A percentile compares a stretch with the other conserved stretches of the same genome.
Evolutionary conservation across 2,888 invertebrate genomes (phyloP).

Genomic region (Zeuzera pyrina): DNA sequence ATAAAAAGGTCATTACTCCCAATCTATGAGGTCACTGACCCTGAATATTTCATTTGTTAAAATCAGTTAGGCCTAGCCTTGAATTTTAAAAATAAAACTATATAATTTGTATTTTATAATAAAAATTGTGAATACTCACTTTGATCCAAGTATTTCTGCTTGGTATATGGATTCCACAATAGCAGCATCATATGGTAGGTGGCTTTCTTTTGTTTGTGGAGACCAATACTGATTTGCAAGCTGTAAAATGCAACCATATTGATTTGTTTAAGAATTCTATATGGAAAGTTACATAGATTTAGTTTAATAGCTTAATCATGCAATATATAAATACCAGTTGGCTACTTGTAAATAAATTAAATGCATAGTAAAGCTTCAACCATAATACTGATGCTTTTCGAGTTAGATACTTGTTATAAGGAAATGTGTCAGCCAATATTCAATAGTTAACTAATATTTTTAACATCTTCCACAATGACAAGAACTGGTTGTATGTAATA

Average conservation of each 20-base stretch:
- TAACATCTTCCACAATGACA: too few relatives aligned
- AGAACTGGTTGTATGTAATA: too few relatives aligned
- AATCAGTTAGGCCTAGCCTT: slow-evolving; percentile 47
- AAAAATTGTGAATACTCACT: slow-evolving; percentile 66
- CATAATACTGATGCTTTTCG: too few relatives aligned
- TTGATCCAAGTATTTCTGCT: slow-evolving; percentile 88
- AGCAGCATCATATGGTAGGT: slow-evolving; percentile 81
- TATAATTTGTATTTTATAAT: slow-evolving; percentile 12
- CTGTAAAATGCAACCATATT: slow-evolving; percentile 63
- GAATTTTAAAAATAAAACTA: slow-evolving; percentile 23
- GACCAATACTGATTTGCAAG: slow-evolving; percentile 95
- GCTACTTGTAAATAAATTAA: slow-evolving; percentile 22
- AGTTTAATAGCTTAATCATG: slow-evolving; percentile 7
- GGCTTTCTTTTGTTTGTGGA: slow-evolving; percentile 82
- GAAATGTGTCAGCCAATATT: too few relatives aligned
- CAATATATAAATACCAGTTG: slow-evolving; percentile 44
- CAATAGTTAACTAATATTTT: too few relatives aligned
- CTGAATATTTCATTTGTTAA: slow-evolving; percentile 43
- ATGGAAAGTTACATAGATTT: slow-evolving; percentile 61
- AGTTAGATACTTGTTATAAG: too few relatives aligned
- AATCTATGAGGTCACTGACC: slow-evolving; percentile 58
- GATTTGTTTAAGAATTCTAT: slow-evolving; percentile 51
- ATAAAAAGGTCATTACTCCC: slow-evolving; percentile 51
- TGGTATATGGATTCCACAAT: slow-evolving; percentile 92
- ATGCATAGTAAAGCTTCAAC: slow-evolving; percentile 3